A percentile compares a stretch with the other conserved stretches of the same genome.
Conservation (phyloP, 2,888 invertebrate genomes). For the Agrochola litura region DNA sequence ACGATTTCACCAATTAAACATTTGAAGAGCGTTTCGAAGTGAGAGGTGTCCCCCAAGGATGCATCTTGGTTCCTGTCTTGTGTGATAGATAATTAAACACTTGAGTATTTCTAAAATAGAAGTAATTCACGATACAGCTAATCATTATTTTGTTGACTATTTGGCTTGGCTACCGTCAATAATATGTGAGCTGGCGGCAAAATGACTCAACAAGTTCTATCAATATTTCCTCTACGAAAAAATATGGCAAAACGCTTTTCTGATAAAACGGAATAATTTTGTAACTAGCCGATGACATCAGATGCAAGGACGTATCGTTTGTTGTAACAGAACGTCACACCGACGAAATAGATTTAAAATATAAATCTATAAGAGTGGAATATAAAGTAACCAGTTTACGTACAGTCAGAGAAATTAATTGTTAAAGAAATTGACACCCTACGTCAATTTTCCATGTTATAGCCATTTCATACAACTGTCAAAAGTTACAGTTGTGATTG, state of each 20-base stretch:
- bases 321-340: slow-evolving; percentile 24
- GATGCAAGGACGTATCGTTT: slow-evolving; percentile 6
- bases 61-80: neutral
- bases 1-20: neutral
- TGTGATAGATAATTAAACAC: neutral
- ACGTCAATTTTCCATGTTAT: neutral
- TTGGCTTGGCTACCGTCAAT: neutral
- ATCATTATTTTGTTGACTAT: neutral
- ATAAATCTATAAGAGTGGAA: too few relatives aligned
- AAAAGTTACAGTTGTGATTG: neutral
- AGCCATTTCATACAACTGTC: neutral
- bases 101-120: neutral
- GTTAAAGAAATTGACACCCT: too few relatives aligned
- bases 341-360: slow-evolving; percentile 6
- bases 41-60: slow-evolving; percentile 28
- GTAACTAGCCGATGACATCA: slow-evolving; percentile 35
- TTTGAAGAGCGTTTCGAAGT: neutral
- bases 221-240: slow-evolving; percentile 43
- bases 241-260: slow-evolving; percentile 34
- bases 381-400: too few relatives aligned
- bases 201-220: slow-evolving; percentile 27
- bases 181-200: slow-evolving; percentile 12
- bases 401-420: neutral
- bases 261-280: slow-evolving; percentile 45
- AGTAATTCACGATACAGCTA: neutral